These are phyloP conservation scores for Pteronura brasiliensis DNA, from an alignment of 2,113 vertebrate genomes.

Conservation along the genomic window DNA sequence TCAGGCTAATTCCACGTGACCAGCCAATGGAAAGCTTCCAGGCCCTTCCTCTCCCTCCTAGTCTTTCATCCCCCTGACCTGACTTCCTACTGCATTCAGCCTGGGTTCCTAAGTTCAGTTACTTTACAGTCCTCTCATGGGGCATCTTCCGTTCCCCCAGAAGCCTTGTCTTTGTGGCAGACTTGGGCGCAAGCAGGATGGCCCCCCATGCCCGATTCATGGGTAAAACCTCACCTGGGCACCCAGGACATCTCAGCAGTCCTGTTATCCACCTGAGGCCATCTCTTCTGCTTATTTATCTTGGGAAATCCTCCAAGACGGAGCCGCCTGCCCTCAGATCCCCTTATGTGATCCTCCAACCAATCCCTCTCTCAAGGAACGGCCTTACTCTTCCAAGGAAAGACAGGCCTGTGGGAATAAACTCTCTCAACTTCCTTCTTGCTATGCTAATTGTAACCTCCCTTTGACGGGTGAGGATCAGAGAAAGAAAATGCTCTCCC, in stretches of 20 bases:
- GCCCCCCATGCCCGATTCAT: rapidly evolving
- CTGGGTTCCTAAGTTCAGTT: background rate
- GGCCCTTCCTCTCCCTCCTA: background rate
- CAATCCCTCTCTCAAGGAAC: background rate
- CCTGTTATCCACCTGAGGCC: background rate
- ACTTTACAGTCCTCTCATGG: rapidly evolving
- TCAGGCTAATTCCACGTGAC: background rate
- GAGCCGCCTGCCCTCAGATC: background rate
- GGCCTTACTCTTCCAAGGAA: background rate
- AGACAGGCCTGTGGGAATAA: background rate
- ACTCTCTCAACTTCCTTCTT: background rate
- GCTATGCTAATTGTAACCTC: background rate
- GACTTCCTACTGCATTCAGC: background rate
- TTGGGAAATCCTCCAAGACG: background rate
- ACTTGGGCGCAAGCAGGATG: background rate
- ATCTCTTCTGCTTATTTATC: background rate
- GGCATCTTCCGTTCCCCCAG: background rate
- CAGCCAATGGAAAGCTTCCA: background rate
- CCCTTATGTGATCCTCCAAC: background rate
- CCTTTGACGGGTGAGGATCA: background rate
- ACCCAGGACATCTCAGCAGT: too few relatives aligned
- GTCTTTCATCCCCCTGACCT: background rate
- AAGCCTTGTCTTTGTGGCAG: background rate
- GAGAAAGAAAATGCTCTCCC: background rate
- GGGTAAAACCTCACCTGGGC: background rate